Percentiles rank a stretch among this genome's conserved stretches.
Evolutionary conservation across 2,888 invertebrate species (phyloP).

Genomic region (Zelleria hepariella): DNA sequence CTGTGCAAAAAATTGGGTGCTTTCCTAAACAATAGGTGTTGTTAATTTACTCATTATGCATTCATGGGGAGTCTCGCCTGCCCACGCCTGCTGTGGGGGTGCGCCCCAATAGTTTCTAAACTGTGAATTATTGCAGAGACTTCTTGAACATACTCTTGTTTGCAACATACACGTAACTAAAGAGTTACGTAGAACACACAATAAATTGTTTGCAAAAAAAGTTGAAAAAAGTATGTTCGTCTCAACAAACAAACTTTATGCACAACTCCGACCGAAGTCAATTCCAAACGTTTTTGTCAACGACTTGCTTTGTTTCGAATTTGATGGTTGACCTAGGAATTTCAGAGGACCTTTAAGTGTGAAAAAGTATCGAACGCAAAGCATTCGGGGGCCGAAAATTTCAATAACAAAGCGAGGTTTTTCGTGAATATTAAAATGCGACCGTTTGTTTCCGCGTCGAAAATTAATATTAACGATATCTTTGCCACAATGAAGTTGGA

Average conservation of each 20-base stretch:
- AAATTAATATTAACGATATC: constrained; percentile 73
- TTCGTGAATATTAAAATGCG: constrained; percentile 52
- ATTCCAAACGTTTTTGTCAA: too few species aligned
- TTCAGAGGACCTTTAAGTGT: not conserved
- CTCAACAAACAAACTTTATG: too few species aligned
- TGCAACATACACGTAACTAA: too few species aligned
- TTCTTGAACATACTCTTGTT: not conserved
- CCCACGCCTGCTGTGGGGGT: not conserved
- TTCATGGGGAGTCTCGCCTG: constrained; percentile 48
- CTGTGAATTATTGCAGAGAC: not conserved
- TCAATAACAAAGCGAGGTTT: constrained; percentile 64
- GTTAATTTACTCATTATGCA: constrained; percentile 69
- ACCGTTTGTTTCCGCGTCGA: constrained; percentile 64
- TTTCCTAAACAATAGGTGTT: constrained; percentile 63
- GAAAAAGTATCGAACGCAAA: not conserved
- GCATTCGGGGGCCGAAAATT: constrained; percentile 33
- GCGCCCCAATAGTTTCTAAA: constrained; percentile 1
- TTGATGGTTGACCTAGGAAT: not conserved
- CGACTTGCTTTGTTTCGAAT: too few species aligned
- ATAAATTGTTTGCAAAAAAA: too few species aligned
- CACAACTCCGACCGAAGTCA: too few species aligned
- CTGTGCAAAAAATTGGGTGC: constrained; percentile 46
- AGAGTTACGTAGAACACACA: not conserved
- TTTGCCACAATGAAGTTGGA: constrained; percentile 63
- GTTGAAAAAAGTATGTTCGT: too few species aligned